phyloP scores from a whole-genome alignment of 2,888 invertebrate species.

The Limnephilus auricula region DNA sequence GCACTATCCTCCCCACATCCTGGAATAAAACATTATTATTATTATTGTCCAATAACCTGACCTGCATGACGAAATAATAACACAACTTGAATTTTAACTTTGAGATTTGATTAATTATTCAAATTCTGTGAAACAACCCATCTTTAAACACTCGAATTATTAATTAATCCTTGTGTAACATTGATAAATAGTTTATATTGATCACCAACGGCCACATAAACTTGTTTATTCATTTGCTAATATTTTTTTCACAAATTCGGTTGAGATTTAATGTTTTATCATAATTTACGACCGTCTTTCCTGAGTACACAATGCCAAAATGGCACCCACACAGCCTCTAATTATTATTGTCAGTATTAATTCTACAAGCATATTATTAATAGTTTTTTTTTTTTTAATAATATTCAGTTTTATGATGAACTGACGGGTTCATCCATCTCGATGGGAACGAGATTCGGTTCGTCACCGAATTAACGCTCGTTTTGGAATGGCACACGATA shows the following conservation, averaged over 20 bases:
- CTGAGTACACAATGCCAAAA: not conserved
- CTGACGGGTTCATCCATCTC: not conserved
- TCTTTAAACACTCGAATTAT: not conserved
- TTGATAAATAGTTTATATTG: not conserved
- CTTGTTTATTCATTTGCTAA: not conserved
- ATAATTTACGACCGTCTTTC: not conserved
- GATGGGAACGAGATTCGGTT: not conserved
- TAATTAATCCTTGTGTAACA: not conserved
- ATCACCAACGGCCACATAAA: not conserved
- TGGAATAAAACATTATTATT: too few species aligned
- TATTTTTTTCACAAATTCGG: not conserved
- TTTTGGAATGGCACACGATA: not conserved
- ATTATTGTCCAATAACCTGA: too few species aligned
- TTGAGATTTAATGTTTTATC: not conserved
- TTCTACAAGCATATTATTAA: not conserved
- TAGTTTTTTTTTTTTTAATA: not conserved
- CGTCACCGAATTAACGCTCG: not conserved
- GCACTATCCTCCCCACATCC: too few species aligned
- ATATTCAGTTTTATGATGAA: not conserved
- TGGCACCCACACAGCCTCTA: not conserved
- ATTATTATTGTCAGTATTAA: not conserved
- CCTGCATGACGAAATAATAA: too few species aligned
- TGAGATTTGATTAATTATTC: too few species aligned
- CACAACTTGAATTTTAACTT: too few species aligned
- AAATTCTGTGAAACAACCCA: too few species aligned